These are phyloP conservation scores for Hemitrygon akajei DNA, from an alignment of 2,797 vertebrate genomes.

Conservation along the genomic window DNA sequence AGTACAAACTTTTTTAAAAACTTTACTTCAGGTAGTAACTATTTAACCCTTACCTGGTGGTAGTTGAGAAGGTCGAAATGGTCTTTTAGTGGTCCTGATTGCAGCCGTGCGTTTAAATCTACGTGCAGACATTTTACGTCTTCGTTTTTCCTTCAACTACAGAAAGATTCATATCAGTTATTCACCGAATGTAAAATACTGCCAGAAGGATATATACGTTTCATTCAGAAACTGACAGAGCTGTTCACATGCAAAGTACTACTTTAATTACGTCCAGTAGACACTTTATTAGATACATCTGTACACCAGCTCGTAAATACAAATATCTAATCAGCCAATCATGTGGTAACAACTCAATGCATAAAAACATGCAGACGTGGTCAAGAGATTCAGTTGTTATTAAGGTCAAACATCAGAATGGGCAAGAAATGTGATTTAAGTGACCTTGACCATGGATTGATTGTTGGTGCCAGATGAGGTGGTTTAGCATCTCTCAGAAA, in stretches of 20 bases:
- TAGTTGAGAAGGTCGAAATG: slow-evolving; percentile 41
- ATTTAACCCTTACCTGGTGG: slow-evolving; percentile 50
- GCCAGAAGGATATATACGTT: no score
- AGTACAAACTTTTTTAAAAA: neutral
- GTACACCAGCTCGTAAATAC: no score
- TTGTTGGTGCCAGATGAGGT: no score
- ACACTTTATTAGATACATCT: neutral
- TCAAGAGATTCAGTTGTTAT: no score
- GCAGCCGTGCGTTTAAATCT: slow-evolving; percentile 47
- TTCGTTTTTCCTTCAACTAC: slow-evolving; percentile 64
- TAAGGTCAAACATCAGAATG: no score
- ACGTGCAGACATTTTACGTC: slow-evolving; percentile 55
- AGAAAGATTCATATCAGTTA: slow-evolving; percentile 39
- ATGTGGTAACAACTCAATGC: no score
- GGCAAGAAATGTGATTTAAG: no score
- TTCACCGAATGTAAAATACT: neutral
- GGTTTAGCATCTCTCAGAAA: no score
- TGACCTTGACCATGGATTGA: no score
- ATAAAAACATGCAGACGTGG: no score
- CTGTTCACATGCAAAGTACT: neutral
- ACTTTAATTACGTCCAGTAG: neutral
- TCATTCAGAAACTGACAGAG: neutral
- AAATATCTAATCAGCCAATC: no score
- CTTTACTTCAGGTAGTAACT: neutral
- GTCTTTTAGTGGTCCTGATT: slow-evolving; percentile 42